Percentiles rank a stretch among this genome's conserved stretches.
These are phyloP conservation scores for Drosophila conformis DNA, from an alignment of 2,888 invertebrate species.

Conservation along the genomic window DNA sequence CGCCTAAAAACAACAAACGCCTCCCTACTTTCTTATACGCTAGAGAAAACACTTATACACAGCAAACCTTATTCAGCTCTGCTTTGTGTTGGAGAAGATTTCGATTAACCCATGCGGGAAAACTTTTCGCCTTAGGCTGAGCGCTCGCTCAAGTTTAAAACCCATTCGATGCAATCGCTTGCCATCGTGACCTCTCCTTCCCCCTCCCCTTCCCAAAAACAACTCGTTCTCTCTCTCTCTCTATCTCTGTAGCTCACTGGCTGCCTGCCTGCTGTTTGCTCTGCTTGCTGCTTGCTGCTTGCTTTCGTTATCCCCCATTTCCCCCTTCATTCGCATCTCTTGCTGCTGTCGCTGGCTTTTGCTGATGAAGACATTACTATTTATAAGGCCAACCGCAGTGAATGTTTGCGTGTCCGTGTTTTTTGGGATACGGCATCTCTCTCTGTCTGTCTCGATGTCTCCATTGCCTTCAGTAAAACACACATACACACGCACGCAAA, in stretches of 20 bases:
- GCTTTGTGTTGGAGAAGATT: not conserved
- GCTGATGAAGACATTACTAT: slow-evolving; percentile 69
- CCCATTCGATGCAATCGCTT: slow-evolving; percentile 47
- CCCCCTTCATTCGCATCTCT: slow-evolving; percentile 19
- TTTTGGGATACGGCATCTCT: slow-evolving; percentile 21
- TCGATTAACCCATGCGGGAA: slow-evolving; percentile 30
- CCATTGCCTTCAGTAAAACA: slow-evolving; percentile 29
- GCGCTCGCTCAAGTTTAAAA: slow-evolving; percentile 33
- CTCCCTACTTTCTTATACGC: not conserved
- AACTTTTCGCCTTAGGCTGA: slow-evolving; percentile 11
- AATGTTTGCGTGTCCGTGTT: slow-evolving; percentile 44
- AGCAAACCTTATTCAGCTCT: not conserved
- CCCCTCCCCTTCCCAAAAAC: not conserved
- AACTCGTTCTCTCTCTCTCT: not conserved
- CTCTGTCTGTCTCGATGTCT: not conserved
- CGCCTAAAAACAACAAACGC: not conserved
- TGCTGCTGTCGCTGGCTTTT: slow-evolving; percentile 43
- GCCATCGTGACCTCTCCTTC: slow-evolving; percentile 14
- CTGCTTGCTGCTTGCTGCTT: slow-evolving; percentile 8
- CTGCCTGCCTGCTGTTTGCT: slow-evolving; percentile 1
- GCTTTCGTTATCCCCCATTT: slow-evolving; percentile 1
- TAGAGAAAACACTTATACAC: not conserved
- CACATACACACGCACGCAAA: slow-evolving; percentile 5
- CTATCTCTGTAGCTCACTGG: not conserved
- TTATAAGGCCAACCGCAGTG: slow-evolving; percentile 69